Evolutionary conservation across 1,140 invertebrate genomes (phyloP).

Genomic region (Ips typographus): DNA sequence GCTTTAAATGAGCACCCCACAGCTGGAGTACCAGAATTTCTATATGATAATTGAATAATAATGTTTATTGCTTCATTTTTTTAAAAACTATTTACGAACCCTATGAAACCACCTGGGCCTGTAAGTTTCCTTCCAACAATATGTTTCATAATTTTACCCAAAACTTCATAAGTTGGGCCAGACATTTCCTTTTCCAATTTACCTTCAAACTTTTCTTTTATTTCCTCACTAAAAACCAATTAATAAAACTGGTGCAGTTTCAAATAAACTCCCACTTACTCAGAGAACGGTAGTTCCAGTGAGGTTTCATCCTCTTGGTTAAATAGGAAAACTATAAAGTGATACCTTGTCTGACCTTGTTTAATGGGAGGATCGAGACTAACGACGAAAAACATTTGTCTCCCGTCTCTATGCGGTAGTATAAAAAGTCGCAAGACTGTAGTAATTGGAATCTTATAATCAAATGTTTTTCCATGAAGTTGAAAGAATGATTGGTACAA

Average conservation of each 20-base stretch:
- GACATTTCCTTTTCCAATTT: conserved; percentile 89
- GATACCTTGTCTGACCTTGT: conserved; percentile 97
- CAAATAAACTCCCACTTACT: conserved; percentile 60
- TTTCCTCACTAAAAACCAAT: conserved; percentile 69
- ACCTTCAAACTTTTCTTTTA: conserved; percentile 93
- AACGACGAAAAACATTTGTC: conserved; percentile 99
- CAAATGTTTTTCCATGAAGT: conserved; percentile 99
- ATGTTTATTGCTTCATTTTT: background rate
- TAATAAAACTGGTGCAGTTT: conserved; percentile 18
- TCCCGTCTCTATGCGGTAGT: conserved; percentile 95
- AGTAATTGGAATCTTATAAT: conserved; percentile 98
- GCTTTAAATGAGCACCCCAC: conserved; percentile 97
- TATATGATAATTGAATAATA: conserved; percentile 54
- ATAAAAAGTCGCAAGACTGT: conserved; percentile 93
- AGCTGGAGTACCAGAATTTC: conserved; percentile 88
- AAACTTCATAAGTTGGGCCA: conserved; percentile 93
- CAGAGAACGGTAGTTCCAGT: conserved; percentile 88
- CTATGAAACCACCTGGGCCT: conserved; percentile 87
- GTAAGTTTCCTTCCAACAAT: conserved; percentile 94
- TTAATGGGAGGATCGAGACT: conserved; percentile 99
- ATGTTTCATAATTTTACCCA: conserved; percentile 95
- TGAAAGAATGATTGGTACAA: conserved; percentile 97
- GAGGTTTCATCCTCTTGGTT: conserved; percentile 92
- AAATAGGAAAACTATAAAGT: conserved; percentile 94
- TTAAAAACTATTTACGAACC: conserved; percentile 57